Conservation (phyloP, 2,797 vertebrate genomes). For the Artibeus lituratus region DNA sequence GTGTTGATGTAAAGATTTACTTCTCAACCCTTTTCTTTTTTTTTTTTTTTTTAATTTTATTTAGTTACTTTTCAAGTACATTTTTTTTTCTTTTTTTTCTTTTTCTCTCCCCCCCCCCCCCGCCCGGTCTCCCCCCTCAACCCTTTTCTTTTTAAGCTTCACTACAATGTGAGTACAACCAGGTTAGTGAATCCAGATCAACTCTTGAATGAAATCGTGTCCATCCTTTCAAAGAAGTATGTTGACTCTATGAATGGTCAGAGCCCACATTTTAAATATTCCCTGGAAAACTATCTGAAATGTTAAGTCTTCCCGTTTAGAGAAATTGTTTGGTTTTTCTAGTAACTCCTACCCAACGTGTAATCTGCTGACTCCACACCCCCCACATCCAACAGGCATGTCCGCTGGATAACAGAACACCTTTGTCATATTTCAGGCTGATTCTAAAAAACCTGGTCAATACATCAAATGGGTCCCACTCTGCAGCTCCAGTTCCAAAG, state of each 20-base stretch:
- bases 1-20: background rate
- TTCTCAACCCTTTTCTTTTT: conserved; percentile 31
- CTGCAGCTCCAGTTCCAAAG: background rate
- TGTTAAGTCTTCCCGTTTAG: background rate
- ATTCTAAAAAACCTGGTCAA: background rate
- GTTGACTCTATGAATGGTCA: conserved; percentile 90
- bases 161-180: conserved; percentile 94
- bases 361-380: background rate
- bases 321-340: background rate
- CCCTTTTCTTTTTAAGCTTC: conserved; percentile 83
- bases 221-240: conserved; percentile 88
- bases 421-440: background rate
- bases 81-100: too few relatives aligned
- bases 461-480: background rate
- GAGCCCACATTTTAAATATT: background rate
- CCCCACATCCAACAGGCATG: background rate
- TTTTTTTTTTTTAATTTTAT: too few relatives aligned
- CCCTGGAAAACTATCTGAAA: background rate
- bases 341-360: background rate
- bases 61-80: too few relatives aligned
- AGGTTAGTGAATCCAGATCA: conserved; percentile 91
- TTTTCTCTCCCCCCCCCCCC: too few relatives aligned
- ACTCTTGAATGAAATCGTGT: conserved; percentile 90
- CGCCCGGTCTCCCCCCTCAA: too few relatives aligned
- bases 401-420: background rate